Evolutionary conservation across 1,140 invertebrate species (phyloP), one percentile per base, ranked within the genome.

Genomic region (Adelges cooleyi): DNA sequence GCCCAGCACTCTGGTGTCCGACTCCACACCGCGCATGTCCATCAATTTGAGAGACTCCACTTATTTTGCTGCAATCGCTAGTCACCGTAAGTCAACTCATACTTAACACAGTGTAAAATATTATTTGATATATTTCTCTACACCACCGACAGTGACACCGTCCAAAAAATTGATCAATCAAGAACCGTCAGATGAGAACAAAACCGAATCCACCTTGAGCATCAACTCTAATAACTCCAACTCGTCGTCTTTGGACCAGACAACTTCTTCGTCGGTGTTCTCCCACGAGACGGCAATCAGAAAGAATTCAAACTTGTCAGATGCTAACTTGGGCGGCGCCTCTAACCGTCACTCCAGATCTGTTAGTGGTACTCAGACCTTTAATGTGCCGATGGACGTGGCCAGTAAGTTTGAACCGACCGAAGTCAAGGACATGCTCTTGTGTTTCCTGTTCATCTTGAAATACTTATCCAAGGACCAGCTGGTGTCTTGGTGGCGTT

Each of bases 401-500:
- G 22, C 44, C 15, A 59, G 40, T 27, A 59, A 59, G 17, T 29
- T 59, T 3, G 89, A 75, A 78, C 92, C n/a, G 83, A 71, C 76
- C 10, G 91, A 95, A 79, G 84, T 90, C 29, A 88, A 87, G 72
- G 93, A 98, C 76, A 78, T 97, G 17, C 78, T 98, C 15, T 75
- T 96, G 1, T 91, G 89, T 73, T 92, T 94, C 73, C 76, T 97
- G 17, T 95, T 93, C 77, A 84, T 95, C 48, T 78, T 96, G 23
- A 94, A 93, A 74, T 87, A 95, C 76, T 73, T 95, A 50, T 85
- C 86, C 27, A 89, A 93, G 73, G 88, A 92, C 69, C 84, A 90
- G 70, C 78, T 95, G n/a, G 81, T 93, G 17, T 83, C 85, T 9
- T 95, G 90, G 89, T 95, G 92, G 87, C 86, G 86, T 70, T 88